Conservation (phyloP, 2,888 invertebrate species). For the Lochmaea crataegi region DNA sequence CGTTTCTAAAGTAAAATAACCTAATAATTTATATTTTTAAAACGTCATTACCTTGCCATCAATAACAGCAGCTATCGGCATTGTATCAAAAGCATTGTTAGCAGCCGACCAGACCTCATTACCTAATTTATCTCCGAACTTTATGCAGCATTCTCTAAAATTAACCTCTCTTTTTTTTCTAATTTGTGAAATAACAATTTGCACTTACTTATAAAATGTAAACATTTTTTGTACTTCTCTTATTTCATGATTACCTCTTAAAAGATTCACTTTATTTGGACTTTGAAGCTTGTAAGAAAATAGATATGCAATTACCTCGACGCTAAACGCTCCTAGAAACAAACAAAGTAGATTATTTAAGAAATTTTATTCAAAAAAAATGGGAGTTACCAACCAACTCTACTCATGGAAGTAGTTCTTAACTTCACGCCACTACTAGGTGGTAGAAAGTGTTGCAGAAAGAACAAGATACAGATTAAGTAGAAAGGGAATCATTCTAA, state of each 20-base stretch:
- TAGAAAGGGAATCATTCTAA: too few relatives aligned
- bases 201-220: conserved; percentile 73
- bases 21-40: not conserved
- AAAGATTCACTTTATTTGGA: conserved; percentile 72
- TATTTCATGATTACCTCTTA: conserved; percentile 84
- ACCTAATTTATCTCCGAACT: conserved; percentile 76
- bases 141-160: conserved; percentile 74
- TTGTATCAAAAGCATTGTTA: conserved; percentile 77
- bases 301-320: conserved; percentile 78
- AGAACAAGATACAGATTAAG: too few relatives aligned
- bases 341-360: not conserved
- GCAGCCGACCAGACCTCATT: conserved; percentile 75
- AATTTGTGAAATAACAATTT: not conserved
- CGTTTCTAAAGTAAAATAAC: too few relatives aligned
- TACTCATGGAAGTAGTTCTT: too few relatives aligned
- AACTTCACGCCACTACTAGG: too few relatives aligned
- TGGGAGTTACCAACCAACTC: too few relatives aligned
- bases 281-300: conserved; percentile 77
- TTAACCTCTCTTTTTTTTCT: not conserved
- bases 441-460: too few relatives aligned
- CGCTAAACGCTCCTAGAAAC: conserved; percentile 67
- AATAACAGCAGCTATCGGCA: conserved; percentile 80
- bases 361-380: too few relatives aligned
- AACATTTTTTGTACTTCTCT: conserved; percentile 79
- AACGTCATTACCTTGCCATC: conserved; percentile 71